Evolutionary conservation across 1,140 invertebrate genomes (phyloP).

Genomic region (Zaprionus taronus): DNA sequence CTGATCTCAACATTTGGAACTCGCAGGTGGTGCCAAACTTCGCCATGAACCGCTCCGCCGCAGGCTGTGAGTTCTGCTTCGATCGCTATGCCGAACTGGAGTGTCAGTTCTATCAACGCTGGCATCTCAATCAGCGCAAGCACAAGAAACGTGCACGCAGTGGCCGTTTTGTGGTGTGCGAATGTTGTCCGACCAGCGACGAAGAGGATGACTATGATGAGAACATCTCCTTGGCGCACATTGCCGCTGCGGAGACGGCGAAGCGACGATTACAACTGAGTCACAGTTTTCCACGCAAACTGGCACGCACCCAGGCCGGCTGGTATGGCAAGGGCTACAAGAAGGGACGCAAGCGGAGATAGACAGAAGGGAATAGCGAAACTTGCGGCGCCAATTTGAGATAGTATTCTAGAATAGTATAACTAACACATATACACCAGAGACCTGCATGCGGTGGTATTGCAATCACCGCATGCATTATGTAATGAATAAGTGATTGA

Average conservation of each 20-base stretch:
- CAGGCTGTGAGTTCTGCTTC: slow-evolving; percentile 86
- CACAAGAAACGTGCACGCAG: slow-evolving; percentile 84
- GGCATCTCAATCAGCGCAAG: slow-evolving; percentile 79
- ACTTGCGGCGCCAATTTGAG: slow-evolving; percentile 32
- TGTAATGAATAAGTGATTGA: too few relatives aligned
- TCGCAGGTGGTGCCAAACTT: slow-evolving; percentile 78
- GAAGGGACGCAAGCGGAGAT: slow-evolving; percentile 84
- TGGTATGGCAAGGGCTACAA: slow-evolving; percentile 87
- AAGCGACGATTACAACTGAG: slow-evolving; percentile 80
- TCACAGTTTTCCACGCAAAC: slow-evolving; percentile 75
- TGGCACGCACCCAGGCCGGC: slow-evolving; percentile 85
- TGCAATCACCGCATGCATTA: too few relatives aligned
- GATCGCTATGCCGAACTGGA: slow-evolving; percentile 85
- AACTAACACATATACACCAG: neutral
- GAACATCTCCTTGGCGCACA: slow-evolving; percentile 83
- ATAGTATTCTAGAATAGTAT: slow-evolving; percentile 44
- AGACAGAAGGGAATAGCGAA: slow-evolving; percentile 6
- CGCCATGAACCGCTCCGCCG: slow-evolving; percentile 81
- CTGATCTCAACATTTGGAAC: slow-evolving; percentile 83
- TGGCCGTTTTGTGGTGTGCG: slow-evolving; percentile 85
- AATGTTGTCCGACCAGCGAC: slow-evolving; percentile 86
- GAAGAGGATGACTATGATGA: slow-evolving; percentile 84
- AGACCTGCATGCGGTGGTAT: too few relatives aligned
- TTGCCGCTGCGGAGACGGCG: slow-evolving; percentile 76
- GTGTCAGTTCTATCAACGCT: slow-evolving; percentile 86